Percentiles rank a stretch among this genome's conserved stretches.
These are phyloP conservation scores for Phallusia fumigata DNA, from an alignment of 23 tunicate species.

Conservation along the genomic window DNA sequence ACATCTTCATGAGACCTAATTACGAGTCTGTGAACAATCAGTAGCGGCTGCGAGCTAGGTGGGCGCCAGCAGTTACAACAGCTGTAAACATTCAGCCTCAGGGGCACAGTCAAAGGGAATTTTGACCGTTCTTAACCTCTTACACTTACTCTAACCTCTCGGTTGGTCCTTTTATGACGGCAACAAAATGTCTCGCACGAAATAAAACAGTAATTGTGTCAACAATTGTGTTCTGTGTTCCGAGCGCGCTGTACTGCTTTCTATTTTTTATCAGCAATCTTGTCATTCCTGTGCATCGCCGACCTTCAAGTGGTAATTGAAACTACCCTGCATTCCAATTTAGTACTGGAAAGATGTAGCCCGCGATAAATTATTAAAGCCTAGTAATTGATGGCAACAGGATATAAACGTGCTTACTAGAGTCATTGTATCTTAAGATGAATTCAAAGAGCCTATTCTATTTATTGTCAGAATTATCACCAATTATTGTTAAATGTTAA, in stretches of 20 bases:
- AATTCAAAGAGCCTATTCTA: too few species aligned
- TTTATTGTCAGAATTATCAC: too few species aligned
- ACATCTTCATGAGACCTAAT: not conserved
- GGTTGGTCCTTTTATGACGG: not conserved
- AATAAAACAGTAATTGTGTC: not conserved
- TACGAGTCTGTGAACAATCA: not conserved
- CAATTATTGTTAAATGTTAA: too few species aligned
- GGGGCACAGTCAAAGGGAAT: not conserved
- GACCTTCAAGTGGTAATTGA: too few species aligned
- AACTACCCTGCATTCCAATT: not conserved
- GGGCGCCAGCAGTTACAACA: not conserved
- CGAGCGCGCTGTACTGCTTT: too few species aligned
- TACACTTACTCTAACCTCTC: not conserved
- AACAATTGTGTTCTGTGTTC: not conserved
- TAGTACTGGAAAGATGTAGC: not conserved
- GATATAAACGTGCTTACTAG: too few species aligned
- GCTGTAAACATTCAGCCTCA: constrained; percentile 2
- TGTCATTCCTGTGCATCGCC: too few species aligned
- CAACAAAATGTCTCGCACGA: not conserved
- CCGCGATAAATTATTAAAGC: not conserved
- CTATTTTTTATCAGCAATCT: too few species aligned
- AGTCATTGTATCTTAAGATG: too few species aligned
- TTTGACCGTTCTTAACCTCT: not conserved
- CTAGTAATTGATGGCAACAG: not conserved
- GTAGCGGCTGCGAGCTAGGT: not conserved